Conservation (phyloP, 2,113 vertebrate genomes). For the Cathartes aura region DNA sequence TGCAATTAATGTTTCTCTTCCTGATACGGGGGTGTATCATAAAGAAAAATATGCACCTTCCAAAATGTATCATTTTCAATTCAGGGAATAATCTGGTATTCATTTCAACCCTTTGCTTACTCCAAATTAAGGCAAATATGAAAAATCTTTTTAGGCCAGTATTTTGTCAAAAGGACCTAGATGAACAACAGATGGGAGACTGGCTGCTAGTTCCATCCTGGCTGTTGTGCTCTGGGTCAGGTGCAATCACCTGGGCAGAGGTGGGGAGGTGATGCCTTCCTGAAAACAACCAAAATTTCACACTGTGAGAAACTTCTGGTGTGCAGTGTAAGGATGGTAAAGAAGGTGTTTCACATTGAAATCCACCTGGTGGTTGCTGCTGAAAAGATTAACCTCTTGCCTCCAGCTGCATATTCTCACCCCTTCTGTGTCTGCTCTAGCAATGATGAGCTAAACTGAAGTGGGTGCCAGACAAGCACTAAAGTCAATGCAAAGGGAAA, state of each 20-base stretch:
- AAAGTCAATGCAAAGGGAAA: not conserved
- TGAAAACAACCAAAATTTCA: not conserved
- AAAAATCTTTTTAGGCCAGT: rapidly evolving
- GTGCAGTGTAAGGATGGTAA: not conserved
- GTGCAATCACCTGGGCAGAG: not conserved
- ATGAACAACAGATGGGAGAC: not conserved
- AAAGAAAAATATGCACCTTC: not conserved
- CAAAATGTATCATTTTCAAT: not conserved
- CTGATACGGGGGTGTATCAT: not conserved
- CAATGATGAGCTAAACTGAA: not conserved
- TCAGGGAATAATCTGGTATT: not conserved
- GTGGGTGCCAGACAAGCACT: not conserved
- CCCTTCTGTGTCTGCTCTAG: not conserved
- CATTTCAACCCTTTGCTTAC: not conserved
- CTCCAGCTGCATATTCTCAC: not conserved
- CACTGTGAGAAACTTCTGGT: not conserved
- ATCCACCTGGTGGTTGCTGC: not conserved
- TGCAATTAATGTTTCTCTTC: not conserved
- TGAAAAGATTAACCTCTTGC: not conserved
- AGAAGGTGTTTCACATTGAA: not conserved
- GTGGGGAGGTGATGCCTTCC: not conserved
- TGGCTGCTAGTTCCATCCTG: not conserved
- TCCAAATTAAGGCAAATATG: not conserved
- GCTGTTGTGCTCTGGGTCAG: not conserved
- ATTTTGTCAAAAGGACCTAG: not conserved